Evolutionary conservation across 2,113 vertebrate species (phyloP).

Genomic region (Halcyon senegalensis): DNA sequence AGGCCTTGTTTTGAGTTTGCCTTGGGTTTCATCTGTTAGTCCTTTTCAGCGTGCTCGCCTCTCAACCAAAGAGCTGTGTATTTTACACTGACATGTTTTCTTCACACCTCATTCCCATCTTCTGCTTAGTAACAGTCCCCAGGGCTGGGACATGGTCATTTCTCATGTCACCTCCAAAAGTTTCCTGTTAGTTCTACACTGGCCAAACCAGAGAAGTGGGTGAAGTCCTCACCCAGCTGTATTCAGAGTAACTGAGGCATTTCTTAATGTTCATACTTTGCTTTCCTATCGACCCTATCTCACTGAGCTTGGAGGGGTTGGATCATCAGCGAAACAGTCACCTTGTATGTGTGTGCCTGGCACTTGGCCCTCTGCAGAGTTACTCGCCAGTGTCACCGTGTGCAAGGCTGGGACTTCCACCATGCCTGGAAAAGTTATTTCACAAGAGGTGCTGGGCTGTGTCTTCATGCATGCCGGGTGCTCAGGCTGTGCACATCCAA

Average conservation of each 20-base stretch:
- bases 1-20: neutral
- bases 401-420: neutral
- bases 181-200: accelerated
- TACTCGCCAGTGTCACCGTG: neutral
- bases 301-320: neutral
- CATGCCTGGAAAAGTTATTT: neutral
- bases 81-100: neutral
- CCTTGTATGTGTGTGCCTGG: accelerated
- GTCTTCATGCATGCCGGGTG: accelerated
- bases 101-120: neutral
- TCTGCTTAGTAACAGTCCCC: neutral
- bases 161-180: neutral
- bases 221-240: neutral
- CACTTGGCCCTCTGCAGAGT: accelerated
- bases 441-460: neutral
- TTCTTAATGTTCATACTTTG: neutral
- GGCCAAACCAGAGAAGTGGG: neutral
- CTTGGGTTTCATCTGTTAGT: neutral
- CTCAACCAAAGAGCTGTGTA: neutral
- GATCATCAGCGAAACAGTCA: neutral
- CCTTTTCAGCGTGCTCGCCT: neutral
- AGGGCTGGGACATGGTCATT: neutral
- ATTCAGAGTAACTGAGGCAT: neutral
- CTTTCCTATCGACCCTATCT: accelerated
- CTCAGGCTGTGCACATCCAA: neutral